Evolutionary conservation across 2,113 vertebrate species (phyloP).

Genomic region (Erythrolamprus reginae): DNA sequence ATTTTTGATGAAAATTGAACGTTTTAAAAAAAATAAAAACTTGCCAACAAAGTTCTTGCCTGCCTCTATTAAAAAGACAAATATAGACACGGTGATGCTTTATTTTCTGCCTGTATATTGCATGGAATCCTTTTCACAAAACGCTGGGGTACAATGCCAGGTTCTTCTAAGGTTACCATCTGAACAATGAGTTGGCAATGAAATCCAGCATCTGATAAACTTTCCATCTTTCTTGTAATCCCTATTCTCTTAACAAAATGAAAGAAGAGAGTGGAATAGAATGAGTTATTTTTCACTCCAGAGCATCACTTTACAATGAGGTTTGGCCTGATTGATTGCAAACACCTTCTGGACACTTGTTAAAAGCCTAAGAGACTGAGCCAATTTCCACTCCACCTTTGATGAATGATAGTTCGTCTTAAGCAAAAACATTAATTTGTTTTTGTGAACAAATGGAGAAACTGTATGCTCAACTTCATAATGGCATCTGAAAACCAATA

Average conservation of each 20-base stretch:
- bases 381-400: background rate
- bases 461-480: background rate
- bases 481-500: background rate
- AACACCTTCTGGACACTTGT: conserved; percentile 22
- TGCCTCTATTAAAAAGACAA: background rate
- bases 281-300: conserved; percentile 21
- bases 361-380: conserved; percentile 18
- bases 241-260: conserved; percentile 15
- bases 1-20: background rate
- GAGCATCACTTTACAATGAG: conserved; percentile 7
- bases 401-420: conserved; percentile 9
- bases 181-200: conserved; percentile 11
- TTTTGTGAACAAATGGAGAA: background rate
- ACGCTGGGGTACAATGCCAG: background rate
- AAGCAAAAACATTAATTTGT: conserved; percentile 3
- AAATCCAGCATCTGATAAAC: conserved; percentile 11
- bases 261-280: conserved; percentile 1
- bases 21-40: background rate
- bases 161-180: background rate
- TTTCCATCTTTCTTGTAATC: conserved; percentile 12
- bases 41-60: background rate
- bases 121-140: conserved; percentile 5
- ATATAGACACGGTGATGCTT: background rate
- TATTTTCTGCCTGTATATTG: background rate
- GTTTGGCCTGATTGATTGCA: conserved; percentile 24